Evolutionary conservation across 2,113 vertebrate species (phyloP).

Genomic region (Barnardius zonarius): DNA sequence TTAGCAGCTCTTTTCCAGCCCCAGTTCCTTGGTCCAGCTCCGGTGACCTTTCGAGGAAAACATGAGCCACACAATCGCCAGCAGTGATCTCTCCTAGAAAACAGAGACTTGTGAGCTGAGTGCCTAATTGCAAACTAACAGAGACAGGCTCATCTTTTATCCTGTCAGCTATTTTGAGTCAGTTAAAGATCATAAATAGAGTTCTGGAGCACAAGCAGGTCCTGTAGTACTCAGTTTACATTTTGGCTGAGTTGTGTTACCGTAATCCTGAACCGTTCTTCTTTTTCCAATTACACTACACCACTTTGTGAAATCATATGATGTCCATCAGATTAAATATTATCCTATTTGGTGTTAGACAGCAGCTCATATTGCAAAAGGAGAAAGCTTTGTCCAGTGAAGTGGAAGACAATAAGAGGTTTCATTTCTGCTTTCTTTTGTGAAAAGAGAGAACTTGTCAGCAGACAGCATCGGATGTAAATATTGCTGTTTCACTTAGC

Average conservation of each 20-base stretch:
- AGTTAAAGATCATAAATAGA: neutral
- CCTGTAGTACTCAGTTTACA: neutral
- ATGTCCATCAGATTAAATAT: neutral
- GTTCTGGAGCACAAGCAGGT: neutral
- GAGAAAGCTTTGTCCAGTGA: neutral
- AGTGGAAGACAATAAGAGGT: neutral
- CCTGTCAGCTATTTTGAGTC: neutral
- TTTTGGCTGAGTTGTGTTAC: neutral
- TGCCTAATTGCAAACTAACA: neutral
- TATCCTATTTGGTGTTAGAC: neutral
- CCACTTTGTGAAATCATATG: neutral
- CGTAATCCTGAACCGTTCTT: neutral
- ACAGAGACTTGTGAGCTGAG: neutral
- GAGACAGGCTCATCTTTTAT: neutral
- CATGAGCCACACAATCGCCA: fast-evolving
- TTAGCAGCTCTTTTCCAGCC: neutral
- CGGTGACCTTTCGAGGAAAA: neutral
- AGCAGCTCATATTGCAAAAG: neutral
- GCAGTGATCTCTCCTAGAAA: neutral
- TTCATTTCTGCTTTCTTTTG: neutral
- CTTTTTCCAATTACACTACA: neutral
- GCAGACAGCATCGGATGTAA: neutral
- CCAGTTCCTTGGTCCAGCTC: neutral
- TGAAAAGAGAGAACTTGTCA: neutral
- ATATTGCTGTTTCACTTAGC: neutral